Conservation (phyloP, 1,140 invertebrate species). For the Pteromalus puparum region DNA sequence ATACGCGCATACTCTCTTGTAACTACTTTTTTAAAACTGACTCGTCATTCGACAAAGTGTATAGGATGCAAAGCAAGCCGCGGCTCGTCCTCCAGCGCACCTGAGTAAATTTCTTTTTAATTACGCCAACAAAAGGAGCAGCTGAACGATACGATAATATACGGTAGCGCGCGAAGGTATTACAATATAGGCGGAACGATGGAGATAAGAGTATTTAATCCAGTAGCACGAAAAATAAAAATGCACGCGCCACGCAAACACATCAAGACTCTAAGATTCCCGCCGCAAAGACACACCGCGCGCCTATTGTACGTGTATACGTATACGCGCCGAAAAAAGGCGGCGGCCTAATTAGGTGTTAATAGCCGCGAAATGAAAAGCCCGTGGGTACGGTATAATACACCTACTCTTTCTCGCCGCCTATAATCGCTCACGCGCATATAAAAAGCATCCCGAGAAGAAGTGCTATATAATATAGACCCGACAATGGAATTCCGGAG, state of each 20-base stretch:
- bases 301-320: background rate
- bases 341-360: conserved; percentile 47
- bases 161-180: background rate
- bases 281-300: background rate
- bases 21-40: conserved; percentile 61
- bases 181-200: background rate
- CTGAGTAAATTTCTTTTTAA: conserved; percentile 55
- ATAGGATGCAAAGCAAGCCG: conserved; percentile 27
- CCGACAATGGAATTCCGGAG: conserved; percentile 55
- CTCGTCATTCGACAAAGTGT: conserved; percentile 61
- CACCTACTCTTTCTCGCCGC: background rate
- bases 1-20: background rate
- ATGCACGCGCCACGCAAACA: background rate
- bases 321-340: background rate
- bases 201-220: background rate
- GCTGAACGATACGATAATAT: background rate
- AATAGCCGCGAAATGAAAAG: conserved; percentile 36
- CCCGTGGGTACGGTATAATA: background rate
- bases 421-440: background rate
- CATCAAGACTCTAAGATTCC: background rate
- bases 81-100: conserved; percentile 32
- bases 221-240: background rate
- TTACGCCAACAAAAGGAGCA: conserved; percentile 34
- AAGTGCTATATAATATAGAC: no score
- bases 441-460: no score